Percentiles rank a stretch among this genome's conserved stretches.
phyloP scores from a whole-genome alignment of 2,888 invertebrate genomes.

The Chelonus formosanus region DNA sequence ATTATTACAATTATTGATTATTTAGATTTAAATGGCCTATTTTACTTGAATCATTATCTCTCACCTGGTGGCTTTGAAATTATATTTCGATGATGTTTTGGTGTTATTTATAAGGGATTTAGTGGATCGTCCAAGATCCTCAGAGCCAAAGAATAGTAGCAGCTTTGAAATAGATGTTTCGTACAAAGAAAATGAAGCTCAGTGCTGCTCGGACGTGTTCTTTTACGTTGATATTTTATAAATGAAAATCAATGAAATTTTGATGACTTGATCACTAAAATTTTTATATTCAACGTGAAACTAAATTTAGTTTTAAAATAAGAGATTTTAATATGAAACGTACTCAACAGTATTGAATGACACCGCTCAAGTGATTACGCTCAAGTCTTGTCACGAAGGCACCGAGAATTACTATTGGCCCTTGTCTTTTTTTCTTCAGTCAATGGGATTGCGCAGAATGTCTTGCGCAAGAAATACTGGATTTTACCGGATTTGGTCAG shows the following conservation, averaged over 20 bases:
- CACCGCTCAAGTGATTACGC: conserved; percentile 23
- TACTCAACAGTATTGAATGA: conserved; percentile 15
- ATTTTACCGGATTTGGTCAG: conserved; percentile 48
- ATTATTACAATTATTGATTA: neutral
- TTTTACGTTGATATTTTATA: no score
- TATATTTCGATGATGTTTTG: conserved; percentile 1
- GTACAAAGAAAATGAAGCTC: neutral
- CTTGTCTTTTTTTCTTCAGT: conserved; percentile 49
- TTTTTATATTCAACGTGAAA: conserved; percentile 11
- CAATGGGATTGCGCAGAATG: conserved; percentile 60
- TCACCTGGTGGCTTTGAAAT: conserved; percentile 23
- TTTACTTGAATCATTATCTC: conserved; percentile 3
- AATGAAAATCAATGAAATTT: no score
- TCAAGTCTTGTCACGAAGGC: conserved; percentile 50
- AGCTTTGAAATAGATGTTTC: conserved; percentile 44
- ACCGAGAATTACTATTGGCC: conserved; percentile 59
- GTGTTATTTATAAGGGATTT: conserved; percentile 7
- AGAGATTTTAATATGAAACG: conserved; percentile 6
- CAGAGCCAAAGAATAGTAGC: conserved; percentile 60
- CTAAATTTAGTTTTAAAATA: neutral
- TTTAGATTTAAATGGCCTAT: conserved; percentile 1
- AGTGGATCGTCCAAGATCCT: conserved; percentile 42
- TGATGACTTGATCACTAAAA: conserved; percentile 3
- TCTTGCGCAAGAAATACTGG: conserved; percentile 52
- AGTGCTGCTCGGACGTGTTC: no score